Conservation (phyloP, 1,140 invertebrate species). For the Helicoverpa zea region DNA sequence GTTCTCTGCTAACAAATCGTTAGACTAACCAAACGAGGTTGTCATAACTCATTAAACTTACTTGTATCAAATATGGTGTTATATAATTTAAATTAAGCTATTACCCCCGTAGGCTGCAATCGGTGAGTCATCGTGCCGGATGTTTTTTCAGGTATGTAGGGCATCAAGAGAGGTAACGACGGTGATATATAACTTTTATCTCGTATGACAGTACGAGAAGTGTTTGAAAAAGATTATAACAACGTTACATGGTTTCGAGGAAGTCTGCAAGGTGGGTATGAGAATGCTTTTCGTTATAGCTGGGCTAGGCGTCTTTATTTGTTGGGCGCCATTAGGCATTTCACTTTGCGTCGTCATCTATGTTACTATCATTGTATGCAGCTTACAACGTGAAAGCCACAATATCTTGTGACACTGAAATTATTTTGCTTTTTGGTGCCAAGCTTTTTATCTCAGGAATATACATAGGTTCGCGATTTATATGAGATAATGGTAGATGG, state of each 20-base stretch:
- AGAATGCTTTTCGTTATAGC: neutral
- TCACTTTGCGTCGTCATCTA: neutral
- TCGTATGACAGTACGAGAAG: slow-evolving; percentile 51
- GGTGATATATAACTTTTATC: slow-evolving; percentile 60
- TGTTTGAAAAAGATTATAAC: slow-evolving; percentile 44
- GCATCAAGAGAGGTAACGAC: slow-evolving; percentile 56
- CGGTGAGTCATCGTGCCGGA: slow-evolving; percentile 63
- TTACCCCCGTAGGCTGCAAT: slow-evolving; percentile 42
- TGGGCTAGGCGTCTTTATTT: neutral
- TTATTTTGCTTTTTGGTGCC: no score
- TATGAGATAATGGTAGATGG: slow-evolving; percentile 2
- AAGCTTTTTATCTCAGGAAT: neutral
- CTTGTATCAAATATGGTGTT: slow-evolving; percentile 7
- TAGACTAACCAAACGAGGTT: slow-evolving; percentile 11
- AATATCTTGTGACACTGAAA: no score
- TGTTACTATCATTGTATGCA: no score
- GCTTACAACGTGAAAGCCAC: no score
- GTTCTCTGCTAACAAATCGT: slow-evolving; percentile 1
- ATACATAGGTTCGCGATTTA: slow-evolving; percentile 15
- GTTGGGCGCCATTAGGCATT: neutral
- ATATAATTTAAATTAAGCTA: slow-evolving; percentile 33
- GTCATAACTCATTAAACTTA: slow-evolving; percentile 24
- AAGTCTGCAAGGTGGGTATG: neutral
- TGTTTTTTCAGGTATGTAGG: slow-evolving; percentile 72
- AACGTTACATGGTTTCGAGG: slow-evolving; percentile 23